Conservation (phyloP, 1,140 invertebrate genomes). For the Diorhabda elongata region DNA sequence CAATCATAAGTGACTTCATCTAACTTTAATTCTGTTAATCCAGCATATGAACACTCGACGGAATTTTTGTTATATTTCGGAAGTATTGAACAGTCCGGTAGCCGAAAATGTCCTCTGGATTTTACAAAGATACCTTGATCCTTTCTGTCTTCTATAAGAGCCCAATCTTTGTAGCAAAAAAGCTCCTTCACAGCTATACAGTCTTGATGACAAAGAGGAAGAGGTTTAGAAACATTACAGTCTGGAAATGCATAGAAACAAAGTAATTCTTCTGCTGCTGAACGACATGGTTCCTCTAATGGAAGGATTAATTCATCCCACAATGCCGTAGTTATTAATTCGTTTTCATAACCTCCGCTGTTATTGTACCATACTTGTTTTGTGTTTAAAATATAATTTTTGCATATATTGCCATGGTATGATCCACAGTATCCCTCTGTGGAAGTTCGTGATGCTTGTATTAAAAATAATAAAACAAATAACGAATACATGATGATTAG, state of each 20-base stretch:
- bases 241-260: conserved; percentile 90
- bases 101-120: conserved; percentile 78
- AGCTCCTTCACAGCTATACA: conserved; percentile 84
- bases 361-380: conserved; percentile 81
- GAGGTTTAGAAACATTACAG: conserved; percentile 61
- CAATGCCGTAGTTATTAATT: conserved; percentile 73
- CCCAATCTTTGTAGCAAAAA: conserved; percentile 92
- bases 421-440: conserved; percentile 71
- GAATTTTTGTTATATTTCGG: conserved; percentile 59
- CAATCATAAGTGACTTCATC: conserved; percentile 61
- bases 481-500: conserved; percentile 18
- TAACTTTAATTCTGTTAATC: conserved; percentile 74
- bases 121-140: conserved; percentile 70
- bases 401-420: conserved; percentile 86
- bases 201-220: conserved; percentile 87
- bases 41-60: conserved; percentile 74
- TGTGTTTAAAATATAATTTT: conserved; percentile 66
- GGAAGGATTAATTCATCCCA: conserved; percentile 82
- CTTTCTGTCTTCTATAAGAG: conserved; percentile 84
- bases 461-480: conserved; percentile 10
- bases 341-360: conserved; percentile 73
- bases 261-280: conserved; percentile 75
- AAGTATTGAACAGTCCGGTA: conserved; percentile 80
- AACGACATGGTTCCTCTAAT: conserved; percentile 75
- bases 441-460: conserved; percentile 7